A percentile compares a stretch with the other conserved stretches of the same genome.
Conservation (phyloP, 53 echinoderm and acorn worm species). For the Apostichopus leukothele region DNA sequence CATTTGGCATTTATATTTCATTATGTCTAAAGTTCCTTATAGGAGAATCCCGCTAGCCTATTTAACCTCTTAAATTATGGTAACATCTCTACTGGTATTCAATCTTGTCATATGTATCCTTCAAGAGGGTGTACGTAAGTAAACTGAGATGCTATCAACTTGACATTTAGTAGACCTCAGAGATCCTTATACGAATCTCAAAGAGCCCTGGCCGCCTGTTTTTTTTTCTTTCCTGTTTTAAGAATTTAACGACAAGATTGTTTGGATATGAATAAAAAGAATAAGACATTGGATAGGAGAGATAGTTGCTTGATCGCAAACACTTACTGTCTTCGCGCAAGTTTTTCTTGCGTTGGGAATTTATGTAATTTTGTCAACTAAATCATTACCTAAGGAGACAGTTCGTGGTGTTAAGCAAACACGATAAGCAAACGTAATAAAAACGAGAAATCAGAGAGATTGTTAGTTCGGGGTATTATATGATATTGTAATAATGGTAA, state of each 20-base stretch:
- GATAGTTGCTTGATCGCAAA: background rate
- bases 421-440: no score
- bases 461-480: no score
- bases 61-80: background rate
- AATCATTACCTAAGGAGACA: no score
- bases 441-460: no score
- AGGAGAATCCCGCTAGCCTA: background rate
- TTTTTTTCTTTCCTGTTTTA: background rate
- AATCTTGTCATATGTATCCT: conserved; percentile 16
- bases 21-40: background rate
- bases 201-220: background rate
- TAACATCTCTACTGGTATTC: background rate
- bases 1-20: no score
- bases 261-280: background rate
- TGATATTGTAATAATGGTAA: no score
- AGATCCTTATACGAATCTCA: background rate
- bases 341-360: no score
- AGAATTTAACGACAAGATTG: background rate
- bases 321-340: no score
- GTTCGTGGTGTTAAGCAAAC: no score
- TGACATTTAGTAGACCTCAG: conserved; percentile 8
- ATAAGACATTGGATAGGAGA: background rate
- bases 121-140: background rate
- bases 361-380: no score
- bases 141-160: conserved; percentile 1